phyloP scores from a whole-genome alignment of 2,797 vertebrate genomes.

The Halcyon leucocephala region DNA sequence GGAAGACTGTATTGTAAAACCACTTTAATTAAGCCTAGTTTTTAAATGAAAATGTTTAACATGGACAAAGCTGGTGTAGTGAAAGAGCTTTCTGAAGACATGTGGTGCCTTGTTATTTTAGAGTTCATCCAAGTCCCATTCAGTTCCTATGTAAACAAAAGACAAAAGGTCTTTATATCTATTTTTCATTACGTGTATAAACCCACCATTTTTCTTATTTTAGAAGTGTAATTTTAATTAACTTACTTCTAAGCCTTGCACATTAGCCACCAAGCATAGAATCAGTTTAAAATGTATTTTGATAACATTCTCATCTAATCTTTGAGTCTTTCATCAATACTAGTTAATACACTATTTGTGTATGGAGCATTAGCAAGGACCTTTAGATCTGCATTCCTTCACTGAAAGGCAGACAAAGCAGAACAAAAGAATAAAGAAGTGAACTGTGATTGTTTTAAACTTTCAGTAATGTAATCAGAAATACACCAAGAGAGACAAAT shows the following conservation, averaged over 20 bases:
- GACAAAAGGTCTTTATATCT: background rate
- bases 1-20: slow-evolving; percentile 3
- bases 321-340: background rate
- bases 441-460: background rate
- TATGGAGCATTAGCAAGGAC: background rate
- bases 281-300: background rate
- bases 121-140: background rate
- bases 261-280: background rate
- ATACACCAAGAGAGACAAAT: background rate
- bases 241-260: background rate
- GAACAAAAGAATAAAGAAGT: background rate
- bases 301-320: background rate
- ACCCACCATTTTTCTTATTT: background rate
- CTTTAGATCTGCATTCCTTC: background rate
- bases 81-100: slow-evolving; percentile 5
- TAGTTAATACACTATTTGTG: background rate
- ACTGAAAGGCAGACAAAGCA: background rate
- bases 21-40: slow-evolving; percentile 16
- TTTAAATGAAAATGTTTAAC: slow-evolving; percentile 5
- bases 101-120: background rate
- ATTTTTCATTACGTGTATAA: background rate
- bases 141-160: slow-evolving; percentile 7
- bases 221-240: background rate
- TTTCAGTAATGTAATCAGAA: background rate
- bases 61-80: background rate